Percentiles rank a stretch among this genome's conserved stretches.
Conservation (phyloP, 1,140 invertebrate species). For the Anagrus nilaparvatae region DNA sequence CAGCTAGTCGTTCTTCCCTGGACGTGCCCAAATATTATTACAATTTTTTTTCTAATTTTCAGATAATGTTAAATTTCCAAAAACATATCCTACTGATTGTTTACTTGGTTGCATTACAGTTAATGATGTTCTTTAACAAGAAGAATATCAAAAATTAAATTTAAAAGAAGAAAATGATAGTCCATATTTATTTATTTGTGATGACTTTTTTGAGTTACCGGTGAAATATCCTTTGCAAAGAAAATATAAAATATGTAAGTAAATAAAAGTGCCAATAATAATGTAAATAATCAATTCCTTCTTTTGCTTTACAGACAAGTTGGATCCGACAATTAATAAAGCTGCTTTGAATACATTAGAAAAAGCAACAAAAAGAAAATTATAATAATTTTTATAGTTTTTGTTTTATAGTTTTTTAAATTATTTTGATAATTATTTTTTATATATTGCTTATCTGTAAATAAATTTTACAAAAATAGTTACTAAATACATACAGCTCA, state of each 20-base stretch:
- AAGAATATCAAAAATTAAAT: slow-evolving; percentile 70
- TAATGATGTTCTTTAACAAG: slow-evolving; percentile 75
- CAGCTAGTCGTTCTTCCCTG: too few relatives aligned
- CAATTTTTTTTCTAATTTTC: neutral
- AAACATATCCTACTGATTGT: slow-evolving; percentile 74
- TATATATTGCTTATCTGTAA: too few relatives aligned
- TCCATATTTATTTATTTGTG: slow-evolving; percentile 87
- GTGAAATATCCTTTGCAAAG: slow-evolving; percentile 83
- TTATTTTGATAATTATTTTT: too few relatives aligned
- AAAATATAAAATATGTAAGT: slow-evolving; percentile 91
- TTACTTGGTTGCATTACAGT: slow-evolving; percentile 81
- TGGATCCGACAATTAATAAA: slow-evolving; percentile 68
- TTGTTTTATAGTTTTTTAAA: too few relatives aligned
- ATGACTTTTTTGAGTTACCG: slow-evolving; percentile 69
- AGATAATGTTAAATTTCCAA: slow-evolving; percentile 57
- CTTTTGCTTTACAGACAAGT: slow-evolving; percentile 54
- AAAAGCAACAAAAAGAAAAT: too few relatives aligned
- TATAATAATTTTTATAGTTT: slow-evolving; percentile 10
- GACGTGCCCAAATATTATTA: too few relatives aligned
- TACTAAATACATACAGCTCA: too few relatives aligned
- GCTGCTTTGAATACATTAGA: slow-evolving; percentile 52
- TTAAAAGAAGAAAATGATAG: slow-evolving; percentile 78
- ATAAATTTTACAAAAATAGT: too few relatives aligned
- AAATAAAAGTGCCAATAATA: slow-evolving; percentile 5
- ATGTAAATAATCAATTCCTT: slow-evolving; percentile 6